phyloP scores from a whole-genome alignment of 2,888 invertebrate species.

The Vanessa cardui region DNA sequence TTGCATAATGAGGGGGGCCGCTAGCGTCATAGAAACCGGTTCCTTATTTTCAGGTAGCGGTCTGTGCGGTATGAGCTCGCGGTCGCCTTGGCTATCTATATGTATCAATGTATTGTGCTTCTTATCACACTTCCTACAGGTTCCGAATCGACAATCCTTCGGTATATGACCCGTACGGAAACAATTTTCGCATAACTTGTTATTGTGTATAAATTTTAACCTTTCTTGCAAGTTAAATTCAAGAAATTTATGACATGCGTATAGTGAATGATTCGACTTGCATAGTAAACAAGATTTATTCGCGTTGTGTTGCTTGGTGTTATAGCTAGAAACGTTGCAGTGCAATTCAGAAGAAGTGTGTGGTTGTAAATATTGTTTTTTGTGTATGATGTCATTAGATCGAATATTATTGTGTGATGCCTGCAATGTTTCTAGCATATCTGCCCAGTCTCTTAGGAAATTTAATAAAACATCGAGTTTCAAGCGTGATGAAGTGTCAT shows the following conservation, averaged over 20 bases:
- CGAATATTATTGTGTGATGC: neutral
- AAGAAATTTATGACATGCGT: slow-evolving; percentile 21
- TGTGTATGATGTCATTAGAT: neutral
- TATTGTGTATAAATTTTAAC: slow-evolving; percentile 20
- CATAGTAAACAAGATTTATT: slow-evolving; percentile 15
- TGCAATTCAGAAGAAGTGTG: neutral
- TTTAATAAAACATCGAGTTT: neutral
- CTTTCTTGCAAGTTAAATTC: no score
- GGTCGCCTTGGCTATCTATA: slow-evolving; percentile 1
- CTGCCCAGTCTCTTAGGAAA: neutral
- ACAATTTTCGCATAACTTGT: slow-evolving; percentile 25
- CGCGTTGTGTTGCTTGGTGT: neutral
- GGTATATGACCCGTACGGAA: slow-evolving; percentile 18
- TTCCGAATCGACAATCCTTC: slow-evolving; percentile 24
- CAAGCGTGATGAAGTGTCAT: neutral
- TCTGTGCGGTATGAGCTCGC: neutral
- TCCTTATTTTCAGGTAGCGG: no score
- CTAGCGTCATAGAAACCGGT: neutral
- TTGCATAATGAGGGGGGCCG: neutral
- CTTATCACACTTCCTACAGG: slow-evolving; percentile 31
- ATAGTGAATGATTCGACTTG: slow-evolving; percentile 20
- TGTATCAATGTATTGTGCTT: slow-evolving; percentile 35
- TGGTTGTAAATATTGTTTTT: neutral
- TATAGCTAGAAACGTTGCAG: slow-evolving; percentile 1
- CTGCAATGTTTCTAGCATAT: slow-evolving; percentile 2